phyloP scores from a whole-genome alignment of 2,797 vertebrate species.

The Acipenser oxyrinchus region DNA sequence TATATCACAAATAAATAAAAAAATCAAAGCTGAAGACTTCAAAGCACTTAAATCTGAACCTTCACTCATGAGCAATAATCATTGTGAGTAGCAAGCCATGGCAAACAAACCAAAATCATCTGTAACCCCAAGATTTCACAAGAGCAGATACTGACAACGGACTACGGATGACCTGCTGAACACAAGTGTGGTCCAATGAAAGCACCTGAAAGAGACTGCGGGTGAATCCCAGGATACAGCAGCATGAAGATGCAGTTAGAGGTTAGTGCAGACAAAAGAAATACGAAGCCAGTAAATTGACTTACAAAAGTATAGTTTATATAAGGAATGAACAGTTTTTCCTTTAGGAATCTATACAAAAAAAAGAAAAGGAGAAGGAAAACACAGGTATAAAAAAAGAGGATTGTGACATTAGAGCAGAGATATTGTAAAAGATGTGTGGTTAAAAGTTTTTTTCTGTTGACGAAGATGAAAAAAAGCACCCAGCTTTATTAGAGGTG shows the following conservation, averaged over 20 bases:
- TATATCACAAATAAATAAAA: too few species aligned
- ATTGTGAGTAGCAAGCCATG: neutral
- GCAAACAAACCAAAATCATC: slow-evolving; percentile 2
- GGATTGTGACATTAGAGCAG: slow-evolving; percentile 29
- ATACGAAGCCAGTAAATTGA: slow-evolving; percentile 44
- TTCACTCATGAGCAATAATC: neutral
- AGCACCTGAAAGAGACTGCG: neutral
- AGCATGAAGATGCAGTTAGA: slow-evolving; percentile 18
- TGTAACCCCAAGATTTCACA: neutral
- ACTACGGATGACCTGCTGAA: slow-evolving; percentile 11
- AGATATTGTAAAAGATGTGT: slow-evolving; percentile 21
- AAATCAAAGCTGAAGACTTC: too few species aligned
- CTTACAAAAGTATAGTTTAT: slow-evolving; percentile 89
- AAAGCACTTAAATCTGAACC: neutral
- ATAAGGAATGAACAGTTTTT: slow-evolving; percentile 79
- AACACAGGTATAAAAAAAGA: slow-evolving; percentile 33
- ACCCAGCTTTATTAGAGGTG: too few species aligned
- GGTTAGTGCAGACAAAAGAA: slow-evolving; percentile 18
- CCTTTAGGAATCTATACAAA: slow-evolving; percentile 92
- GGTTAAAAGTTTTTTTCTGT: too few species aligned
- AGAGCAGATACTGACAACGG: neutral
- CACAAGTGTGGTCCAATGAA: neutral
- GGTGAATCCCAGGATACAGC: slow-evolving; percentile 6
- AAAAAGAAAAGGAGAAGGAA: slow-evolving; percentile 60
- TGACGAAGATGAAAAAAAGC: too few species aligned